Base-by-base conservation (phyloP, 2,888 invertebrate genomes). In the Clistopyga incitator region DNA sequence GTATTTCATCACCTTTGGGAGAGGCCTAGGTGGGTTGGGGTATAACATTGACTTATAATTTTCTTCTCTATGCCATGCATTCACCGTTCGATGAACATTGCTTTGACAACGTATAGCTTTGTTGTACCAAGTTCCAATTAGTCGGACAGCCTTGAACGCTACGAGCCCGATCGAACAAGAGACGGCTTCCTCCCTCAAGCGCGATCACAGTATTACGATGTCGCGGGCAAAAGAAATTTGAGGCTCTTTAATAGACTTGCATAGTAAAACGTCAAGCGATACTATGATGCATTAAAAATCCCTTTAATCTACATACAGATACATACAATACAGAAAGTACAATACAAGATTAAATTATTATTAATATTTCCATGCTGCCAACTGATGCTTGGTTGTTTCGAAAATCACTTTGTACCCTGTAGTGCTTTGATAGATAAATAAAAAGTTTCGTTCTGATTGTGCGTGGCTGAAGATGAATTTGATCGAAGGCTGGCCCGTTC, bases 51-150 rank as follows among this genome's bases (percentile, higher is more conserved):
- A 34, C n/a, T 59, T 34, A 34, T 61, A n/a, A 34, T 34, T n/a
- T 61, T 61, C n/a, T n/a, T 61, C 59, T 61, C 59, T 61, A n/a
- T 61, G 34, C 2, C 59, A n/a, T 29, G 34, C 34, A 34, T 61
- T 34, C n/a, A n/a, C 8, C 59, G 18, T 13, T 34, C 59, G 34
- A 34, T 61, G 29, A 8, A n/a, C 59, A 34, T 8, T 34, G 59
- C 59, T 61, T 61, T 61, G 34, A 34, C 54, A 34, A 61, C n/a
- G 29, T 34, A 50, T 18, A 61, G 59, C 59, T 34, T 34, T 18
- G 29, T 59, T 59, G 59, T 61, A 61, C 59, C 34, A 34, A 34
- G 59, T 61, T 61, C 59, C 59, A 61, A 61, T 61, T 61, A 61
- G 34, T 61, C 34, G 59, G 34, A 6, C 34, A 34, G 29, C 59